A percentile compares a stretch with the other conserved stretches of the same genome.
Evolutionary conservation across 2,113 vertebrate species (phyloP).

Genomic region (Scomber japonicus): DNA sequence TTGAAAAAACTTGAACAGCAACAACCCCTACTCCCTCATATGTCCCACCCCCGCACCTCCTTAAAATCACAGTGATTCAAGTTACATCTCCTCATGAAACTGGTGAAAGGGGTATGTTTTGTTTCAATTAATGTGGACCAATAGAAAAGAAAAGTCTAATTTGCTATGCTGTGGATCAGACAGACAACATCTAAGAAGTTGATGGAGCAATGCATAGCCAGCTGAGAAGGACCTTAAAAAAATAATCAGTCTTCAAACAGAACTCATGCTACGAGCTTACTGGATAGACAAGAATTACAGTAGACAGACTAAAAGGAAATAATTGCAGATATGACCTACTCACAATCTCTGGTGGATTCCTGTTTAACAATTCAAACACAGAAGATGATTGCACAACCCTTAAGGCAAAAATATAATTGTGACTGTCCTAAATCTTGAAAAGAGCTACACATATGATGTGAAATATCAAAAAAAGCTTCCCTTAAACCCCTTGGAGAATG

Average conservation of each 20-base stretch:
- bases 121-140: neutral
- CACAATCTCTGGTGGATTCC: neutral
- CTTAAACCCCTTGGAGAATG: no score
- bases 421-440: no score
- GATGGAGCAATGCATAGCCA: neutral
- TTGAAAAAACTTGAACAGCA: no score
- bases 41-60: no score
- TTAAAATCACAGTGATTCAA: neutral
- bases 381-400: no score
- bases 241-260: no score
- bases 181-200: neutral
- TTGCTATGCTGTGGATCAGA: neutral
- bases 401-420: no score
- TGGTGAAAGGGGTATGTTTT: no score
- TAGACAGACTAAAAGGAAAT: neutral
- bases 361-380: constrained; percentile 10
- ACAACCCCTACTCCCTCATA: no score
- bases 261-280: neutral
- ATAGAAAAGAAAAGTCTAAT: no score
- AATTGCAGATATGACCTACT: constrained; percentile 36
- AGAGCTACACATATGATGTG: no score
- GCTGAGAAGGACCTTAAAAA: neutral
- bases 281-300: constrained; percentile 5
- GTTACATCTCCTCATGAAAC: neutral
- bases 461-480: no score